These are phyloP conservation scores for Hyaena hyaena DNA, from an alignment of 2,113 vertebrate genomes.

Conservation along the genomic window DNA sequence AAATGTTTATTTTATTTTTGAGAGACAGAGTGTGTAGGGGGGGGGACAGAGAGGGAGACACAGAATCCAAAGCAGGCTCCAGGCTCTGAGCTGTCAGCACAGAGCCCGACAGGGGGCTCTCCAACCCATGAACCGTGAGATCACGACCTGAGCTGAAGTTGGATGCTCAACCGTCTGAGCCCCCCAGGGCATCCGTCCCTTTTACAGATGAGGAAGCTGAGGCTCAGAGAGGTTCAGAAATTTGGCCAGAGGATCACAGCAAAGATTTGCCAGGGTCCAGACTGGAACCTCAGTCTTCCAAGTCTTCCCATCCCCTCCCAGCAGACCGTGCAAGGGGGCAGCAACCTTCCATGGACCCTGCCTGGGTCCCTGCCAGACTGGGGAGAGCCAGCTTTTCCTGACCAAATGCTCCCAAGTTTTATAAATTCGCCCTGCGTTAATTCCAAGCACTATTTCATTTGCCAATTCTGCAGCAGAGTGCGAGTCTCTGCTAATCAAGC, in stretches of 20 bases:
- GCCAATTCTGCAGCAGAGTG: background rate
- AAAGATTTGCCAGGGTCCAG: background rate
- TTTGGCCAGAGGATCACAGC: background rate
- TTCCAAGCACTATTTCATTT: background rate
- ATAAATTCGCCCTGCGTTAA: background rate
- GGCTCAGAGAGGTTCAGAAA: background rate
- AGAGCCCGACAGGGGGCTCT: too few species aligned
- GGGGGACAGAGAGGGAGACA: too few species aligned
- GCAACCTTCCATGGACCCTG: background rate
- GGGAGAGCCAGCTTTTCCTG: background rate
- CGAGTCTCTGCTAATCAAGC: slow-evolving; percentile 5
- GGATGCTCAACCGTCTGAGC: too few species aligned
- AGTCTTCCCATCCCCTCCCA: background rate
- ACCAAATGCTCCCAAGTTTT: background rate
- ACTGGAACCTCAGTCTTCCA: background rate
- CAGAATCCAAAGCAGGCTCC: too few species aligned
- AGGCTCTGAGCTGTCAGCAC: too few species aligned
- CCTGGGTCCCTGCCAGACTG: background rate
- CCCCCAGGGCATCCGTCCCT: background rate
- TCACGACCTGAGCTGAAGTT: too few species aligned
- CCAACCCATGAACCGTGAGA: too few species aligned
- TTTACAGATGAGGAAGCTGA: background rate
- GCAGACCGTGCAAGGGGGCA: background rate
- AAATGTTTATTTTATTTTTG: too few species aligned
- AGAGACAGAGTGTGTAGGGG: too few species aligned